Evolutionary conservation across 2,797 vertebrate genomes (phyloP), one percentile per base, ranked within the genome.

Genomic region (Hippocampus kuda): DNA sequence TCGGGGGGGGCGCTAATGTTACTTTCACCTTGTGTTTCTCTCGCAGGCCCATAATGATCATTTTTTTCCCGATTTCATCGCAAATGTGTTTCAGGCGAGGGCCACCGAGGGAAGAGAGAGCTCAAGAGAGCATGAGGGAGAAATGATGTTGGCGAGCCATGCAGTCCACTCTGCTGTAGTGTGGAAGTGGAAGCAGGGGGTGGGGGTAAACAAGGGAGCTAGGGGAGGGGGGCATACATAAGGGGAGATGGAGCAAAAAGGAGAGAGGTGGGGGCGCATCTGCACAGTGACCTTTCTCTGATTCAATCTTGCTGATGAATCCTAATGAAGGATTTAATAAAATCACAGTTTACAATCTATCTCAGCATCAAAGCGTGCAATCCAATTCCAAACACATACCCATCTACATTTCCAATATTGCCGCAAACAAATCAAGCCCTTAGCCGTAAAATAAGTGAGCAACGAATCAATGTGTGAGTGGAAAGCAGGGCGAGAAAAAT

Each of bases 281-380:
- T 92, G 89, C 91, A 92, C 89, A 78, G 88, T 94, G 93, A 93
- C 92, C 93, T 94, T 94, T 93, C 88, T 91, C 90, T 92, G 90
- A 91, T 92, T 90, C 90, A 92, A 91, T 91, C 91, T 90, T 82
- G 81, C 90, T 92, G 90, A 92, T 92, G 91, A 92, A 91, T 92
- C 89, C 91, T 92, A 92, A 92, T 92, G 91, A 92, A 92, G 91
- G 91, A 90, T 92, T 92, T 92, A 91, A 92, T 92, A 92, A 92
- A 91, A 92, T 90, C 90, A 90, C 89, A 90, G 89, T 91, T 91
- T 91, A 91, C 90, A 92, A 92, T 92, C 91, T 92, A 91, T 91
- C 88, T 88, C 90, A 89, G 88, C 89, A 91, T 92, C 89, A 92
- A 91, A 91, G 90, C 91, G 84, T 92, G 90, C 88, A 90, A 91